Percentiles rank a stretch among this genome's conserved stretches.
These are phyloP conservation scores for Drosophila putrida DNA, from an alignment of 2,888 invertebrate species.

Conservation along the genomic window DNA sequence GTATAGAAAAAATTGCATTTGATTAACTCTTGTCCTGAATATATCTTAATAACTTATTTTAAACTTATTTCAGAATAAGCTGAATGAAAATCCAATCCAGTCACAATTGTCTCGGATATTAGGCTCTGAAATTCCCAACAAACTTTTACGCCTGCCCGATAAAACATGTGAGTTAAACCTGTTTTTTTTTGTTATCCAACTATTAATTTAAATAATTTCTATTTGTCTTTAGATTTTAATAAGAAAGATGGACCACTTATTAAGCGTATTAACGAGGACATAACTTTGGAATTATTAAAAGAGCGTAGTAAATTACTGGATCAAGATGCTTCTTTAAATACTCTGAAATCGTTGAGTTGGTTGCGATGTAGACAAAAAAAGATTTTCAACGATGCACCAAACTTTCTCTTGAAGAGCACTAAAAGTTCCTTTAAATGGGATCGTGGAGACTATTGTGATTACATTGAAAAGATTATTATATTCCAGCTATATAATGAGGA, in stretches of 20 bases:
- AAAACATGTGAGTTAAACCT: neutral
- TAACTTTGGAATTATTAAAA: neutral
- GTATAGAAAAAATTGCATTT: neutral
- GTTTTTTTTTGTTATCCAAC: no score
- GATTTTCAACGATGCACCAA: neutral
- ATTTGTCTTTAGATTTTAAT: neutral
- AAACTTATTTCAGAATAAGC: neutral
- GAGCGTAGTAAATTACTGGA: neutral
- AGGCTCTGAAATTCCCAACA: neutral
- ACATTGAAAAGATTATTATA: conserved; percentile 10
- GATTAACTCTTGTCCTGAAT: neutral
- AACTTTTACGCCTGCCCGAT: neutral
- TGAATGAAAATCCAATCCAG: no score
- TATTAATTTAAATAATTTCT: neutral
- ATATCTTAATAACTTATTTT: neutral
- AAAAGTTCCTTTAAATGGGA: neutral
- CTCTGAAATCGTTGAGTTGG: neutral
- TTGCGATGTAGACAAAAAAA: neutral
- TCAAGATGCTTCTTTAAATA: neutral
- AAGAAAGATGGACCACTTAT: neutral
- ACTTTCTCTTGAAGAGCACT: neutral
- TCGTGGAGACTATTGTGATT: neutral
- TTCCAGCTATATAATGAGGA: conserved; percentile 7
- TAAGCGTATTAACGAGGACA: conserved; percentile 3
- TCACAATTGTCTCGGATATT: neutral